Conservation (phyloP, 2,113 vertebrate species). For the Nothobranchius kuhntae region DNA sequence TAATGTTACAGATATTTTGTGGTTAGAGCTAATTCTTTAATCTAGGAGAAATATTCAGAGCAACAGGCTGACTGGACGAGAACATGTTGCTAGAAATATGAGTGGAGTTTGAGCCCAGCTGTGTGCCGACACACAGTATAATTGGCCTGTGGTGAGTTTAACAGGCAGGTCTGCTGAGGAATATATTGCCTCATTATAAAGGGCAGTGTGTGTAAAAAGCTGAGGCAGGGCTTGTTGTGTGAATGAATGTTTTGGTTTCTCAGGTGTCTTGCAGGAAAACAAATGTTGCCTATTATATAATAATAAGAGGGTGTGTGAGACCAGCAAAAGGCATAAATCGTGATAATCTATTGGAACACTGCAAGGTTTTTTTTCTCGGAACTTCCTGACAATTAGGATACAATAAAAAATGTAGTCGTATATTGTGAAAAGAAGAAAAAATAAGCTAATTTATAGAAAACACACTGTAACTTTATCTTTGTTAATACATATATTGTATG, state of each 20-base stretch:
- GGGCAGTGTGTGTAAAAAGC: slow-evolving; percentile 30
- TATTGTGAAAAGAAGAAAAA: no score
- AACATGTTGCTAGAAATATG: slow-evolving; percentile 23
- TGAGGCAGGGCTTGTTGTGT: slow-evolving; percentile 9
- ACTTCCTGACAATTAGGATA: background rate
- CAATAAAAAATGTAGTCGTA: background rate
- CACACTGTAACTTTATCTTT: no score
- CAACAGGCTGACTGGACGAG: slow-evolving; percentile 24
- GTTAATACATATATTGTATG: no score
- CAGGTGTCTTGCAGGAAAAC: slow-evolving; percentile 15
- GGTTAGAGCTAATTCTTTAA: slow-evolving; percentile 49
- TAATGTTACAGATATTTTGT: slow-evolving; percentile 45
- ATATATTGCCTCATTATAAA: slow-evolving; percentile 52
- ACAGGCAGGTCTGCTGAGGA: slow-evolving; percentile 34
- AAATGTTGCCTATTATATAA: slow-evolving; percentile 32
- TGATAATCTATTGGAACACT: slow-evolving; percentile 5
- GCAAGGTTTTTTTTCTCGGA: background rate
- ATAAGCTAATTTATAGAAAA: no score
- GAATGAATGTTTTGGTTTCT: slow-evolving; percentile 28
- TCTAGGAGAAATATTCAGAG: slow-evolving; percentile 44
- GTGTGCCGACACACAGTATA: slow-evolving; percentile 40
- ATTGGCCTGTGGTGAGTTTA: slow-evolving; percentile 53
- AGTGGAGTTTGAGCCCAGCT: slow-evolving; percentile 41
- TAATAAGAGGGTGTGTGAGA: slow-evolving; percentile 6
- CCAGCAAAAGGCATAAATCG: background rate